Evolutionary conservation across 2,797 vertebrate genomes (phyloP), one percentile per base, ranked within the genome.

Genomic region (Cynopterus sphinx): DNA sequence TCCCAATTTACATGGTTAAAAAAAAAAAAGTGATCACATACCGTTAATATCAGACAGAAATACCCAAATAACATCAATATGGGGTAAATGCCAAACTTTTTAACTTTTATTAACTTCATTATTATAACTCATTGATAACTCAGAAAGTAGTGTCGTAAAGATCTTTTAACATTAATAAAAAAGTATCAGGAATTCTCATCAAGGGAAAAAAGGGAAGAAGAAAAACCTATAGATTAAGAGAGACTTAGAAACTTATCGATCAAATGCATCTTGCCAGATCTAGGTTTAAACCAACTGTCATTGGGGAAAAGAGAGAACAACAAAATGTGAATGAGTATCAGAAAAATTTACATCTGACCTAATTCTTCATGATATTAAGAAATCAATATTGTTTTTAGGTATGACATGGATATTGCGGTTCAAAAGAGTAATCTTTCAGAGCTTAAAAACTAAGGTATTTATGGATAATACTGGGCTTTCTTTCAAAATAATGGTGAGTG

Each of bases 231-330:
- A 49, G 6, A 68, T 21, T 70, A 61, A 51, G 88, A 57, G 22
- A 49, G 65, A 79, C 36, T 90, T 67, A 41, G 41, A 78, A 94
- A 57, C 2, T 2, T 67, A 67, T 2, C 7, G 33, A 51, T 49
- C 51, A 63, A 79, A 67, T 28, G 24, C 5, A 43, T n/a, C 12
- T 26, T 36, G 36, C 63, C 63, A 46, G 77, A 79, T 41, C 13
- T 51, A 43, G 28, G 83, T 79, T 86, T 75, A 68, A 73, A 55
- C 3, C 82, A 68, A 89, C 31, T 41, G 43, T 36, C 61, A 75
- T 0, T 11, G 24, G 4, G 3, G 19, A 3, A 9, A 16, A 2
- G 1, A 46, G 3, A 6, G 4, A 19, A 13, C 8, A 8, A 86
- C 6, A 46, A 26, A 78, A 43, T 67, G 16, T 43, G 24, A 89